phyloP scores from a whole-genome alignment of 2,113 vertebrate species.

The Choloepus hoffmanni region DNA sequence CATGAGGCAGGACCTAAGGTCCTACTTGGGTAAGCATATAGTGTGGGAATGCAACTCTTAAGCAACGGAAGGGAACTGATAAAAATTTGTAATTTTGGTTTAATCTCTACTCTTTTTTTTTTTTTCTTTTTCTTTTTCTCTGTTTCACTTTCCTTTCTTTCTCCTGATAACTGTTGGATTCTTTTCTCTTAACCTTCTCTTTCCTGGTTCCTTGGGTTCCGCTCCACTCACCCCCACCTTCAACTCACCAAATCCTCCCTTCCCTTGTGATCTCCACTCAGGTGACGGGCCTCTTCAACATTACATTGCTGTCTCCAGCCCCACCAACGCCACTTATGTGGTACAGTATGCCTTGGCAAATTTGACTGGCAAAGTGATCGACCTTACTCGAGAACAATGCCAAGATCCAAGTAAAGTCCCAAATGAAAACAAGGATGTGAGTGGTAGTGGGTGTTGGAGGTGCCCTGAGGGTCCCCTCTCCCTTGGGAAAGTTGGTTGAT shows the following conservation, averaged over 20 bases:
- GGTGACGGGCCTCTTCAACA: slow-evolving; percentile 89
- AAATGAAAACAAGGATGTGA: slow-evolving; percentile 89
- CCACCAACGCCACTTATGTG: slow-evolving; percentile 87
- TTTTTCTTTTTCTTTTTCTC: background rate
- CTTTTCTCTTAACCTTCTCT: background rate
- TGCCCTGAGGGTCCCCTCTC: background rate
- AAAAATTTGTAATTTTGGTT: background rate
- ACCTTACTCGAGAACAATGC: slow-evolving; percentile 91
- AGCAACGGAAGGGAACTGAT: background rate
- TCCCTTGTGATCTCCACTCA: slow-evolving; percentile 63
- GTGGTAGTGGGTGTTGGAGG: slow-evolving; percentile 41
- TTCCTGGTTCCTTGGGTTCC: background rate
- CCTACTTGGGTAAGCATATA: slow-evolving; percentile 87
- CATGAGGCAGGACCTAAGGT: slow-evolving; percentile 85
- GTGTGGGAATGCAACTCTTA: background rate
- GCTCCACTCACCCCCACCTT: background rate
- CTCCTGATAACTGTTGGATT: background rate
- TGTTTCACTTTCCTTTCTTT: background rate
- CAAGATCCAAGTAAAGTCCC: slow-evolving; percentile 85
- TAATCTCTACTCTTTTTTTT: background rate
- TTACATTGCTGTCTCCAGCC: slow-evolving; percentile 90
- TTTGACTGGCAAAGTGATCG: slow-evolving; percentile 88
- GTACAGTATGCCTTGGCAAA: slow-evolving; percentile 94
- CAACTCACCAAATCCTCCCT: background rate
- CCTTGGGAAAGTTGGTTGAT: background rate